A percentile compares a stretch with the other conserved stretches of the same genome.
phyloP scores from a whole-genome alignment of 1,140 invertebrate species.

The Hylaeus anthracinus region DNA sequence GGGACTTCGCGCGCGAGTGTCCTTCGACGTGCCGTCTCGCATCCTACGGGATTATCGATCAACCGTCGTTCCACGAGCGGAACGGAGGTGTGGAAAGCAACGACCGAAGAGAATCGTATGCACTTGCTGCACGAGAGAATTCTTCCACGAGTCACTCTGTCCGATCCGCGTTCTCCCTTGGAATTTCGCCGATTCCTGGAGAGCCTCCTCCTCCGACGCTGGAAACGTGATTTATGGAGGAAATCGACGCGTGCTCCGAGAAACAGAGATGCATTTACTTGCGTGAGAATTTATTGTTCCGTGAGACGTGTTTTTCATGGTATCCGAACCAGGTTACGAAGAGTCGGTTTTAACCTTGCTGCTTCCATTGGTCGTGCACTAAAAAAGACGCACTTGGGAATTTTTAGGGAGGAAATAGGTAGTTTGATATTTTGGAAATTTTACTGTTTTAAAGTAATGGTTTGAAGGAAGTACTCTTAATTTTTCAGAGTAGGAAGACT shows the following conservation, averaged over 20 bases:
- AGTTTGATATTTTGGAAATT: too few species aligned
- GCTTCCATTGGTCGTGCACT: too few species aligned
- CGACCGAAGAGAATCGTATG: constrained; percentile 40
- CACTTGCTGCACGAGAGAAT: constrained; percentile 27
- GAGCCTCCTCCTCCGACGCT: not conserved
- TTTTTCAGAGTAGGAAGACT: too few species aligned
- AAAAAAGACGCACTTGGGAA: too few species aligned
- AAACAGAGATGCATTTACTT: not conserved
- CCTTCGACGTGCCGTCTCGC: not conserved
- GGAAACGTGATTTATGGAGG: constrained; percentile 26
- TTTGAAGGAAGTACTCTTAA: too few species aligned
- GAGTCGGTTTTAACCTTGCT: not conserved
- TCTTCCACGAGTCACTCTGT: constrained; percentile 1
- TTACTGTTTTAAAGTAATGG: too few species aligned
- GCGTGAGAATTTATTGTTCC: constrained; percentile 14
- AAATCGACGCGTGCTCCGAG: not conserved
- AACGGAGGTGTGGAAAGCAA: constrained; percentile 40
- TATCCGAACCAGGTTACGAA: not conserved
- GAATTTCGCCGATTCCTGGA: constrained; percentile 29
- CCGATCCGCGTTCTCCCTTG: constrained; percentile 20
- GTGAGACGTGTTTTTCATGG: not conserved
- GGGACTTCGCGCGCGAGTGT: constrained; percentile 12
- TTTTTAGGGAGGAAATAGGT: too few species aligned
- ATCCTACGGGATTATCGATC: constrained; percentile 35
- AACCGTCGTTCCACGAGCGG: not conserved